Conservation (phyloP, 2,797 vertebrate genomes). For the Melanotaenia boesemani region DNA sequence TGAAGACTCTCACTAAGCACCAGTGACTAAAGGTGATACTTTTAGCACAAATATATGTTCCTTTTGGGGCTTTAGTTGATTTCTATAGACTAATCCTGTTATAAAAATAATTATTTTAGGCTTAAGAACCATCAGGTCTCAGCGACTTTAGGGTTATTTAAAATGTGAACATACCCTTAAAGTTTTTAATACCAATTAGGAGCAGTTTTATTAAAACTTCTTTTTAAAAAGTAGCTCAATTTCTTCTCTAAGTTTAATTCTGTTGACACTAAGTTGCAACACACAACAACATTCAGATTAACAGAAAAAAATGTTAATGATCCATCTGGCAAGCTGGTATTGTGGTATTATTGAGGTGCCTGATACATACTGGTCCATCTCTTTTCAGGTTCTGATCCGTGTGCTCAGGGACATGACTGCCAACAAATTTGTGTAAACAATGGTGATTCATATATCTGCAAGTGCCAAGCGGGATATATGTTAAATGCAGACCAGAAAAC, state of each 20-base stretch:
- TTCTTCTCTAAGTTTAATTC: too few relatives aligned
- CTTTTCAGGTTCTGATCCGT: constrained; percentile 63
- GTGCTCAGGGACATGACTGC: constrained; percentile 79
- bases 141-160: not conserved
- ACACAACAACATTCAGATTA: too few relatives aligned
- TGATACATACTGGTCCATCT: constrained; percentile 29
- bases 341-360: constrained; percentile 1
- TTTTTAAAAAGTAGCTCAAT: too few relatives aligned
- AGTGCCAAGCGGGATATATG: constrained; percentile 78
- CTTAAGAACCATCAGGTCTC: not conserved
- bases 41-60: not conserved
- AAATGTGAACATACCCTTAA: too few relatives aligned
- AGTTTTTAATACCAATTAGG: constrained; percentile 11
- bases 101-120: not conserved
- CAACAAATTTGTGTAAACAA: constrained; percentile 82
- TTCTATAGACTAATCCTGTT: not conserved
- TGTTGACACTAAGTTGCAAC: too few relatives aligned
- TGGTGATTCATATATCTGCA: constrained; percentile 75
- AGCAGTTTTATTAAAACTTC: too few relatives aligned
- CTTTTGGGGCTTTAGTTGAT: not conserved
- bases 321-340: too few relatives aligned
- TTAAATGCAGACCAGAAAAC: constrained; percentile 82
- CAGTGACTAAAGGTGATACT: not conserved
- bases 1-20: not conserved
- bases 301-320: too few relatives aligned